Percentiles rank a stretch among this genome's conserved stretches.
These are phyloP conservation scores for Drosophila saltans DNA, from an alignment of 1,140 invertebrate genomes.

Conservation along the genomic window DNA sequence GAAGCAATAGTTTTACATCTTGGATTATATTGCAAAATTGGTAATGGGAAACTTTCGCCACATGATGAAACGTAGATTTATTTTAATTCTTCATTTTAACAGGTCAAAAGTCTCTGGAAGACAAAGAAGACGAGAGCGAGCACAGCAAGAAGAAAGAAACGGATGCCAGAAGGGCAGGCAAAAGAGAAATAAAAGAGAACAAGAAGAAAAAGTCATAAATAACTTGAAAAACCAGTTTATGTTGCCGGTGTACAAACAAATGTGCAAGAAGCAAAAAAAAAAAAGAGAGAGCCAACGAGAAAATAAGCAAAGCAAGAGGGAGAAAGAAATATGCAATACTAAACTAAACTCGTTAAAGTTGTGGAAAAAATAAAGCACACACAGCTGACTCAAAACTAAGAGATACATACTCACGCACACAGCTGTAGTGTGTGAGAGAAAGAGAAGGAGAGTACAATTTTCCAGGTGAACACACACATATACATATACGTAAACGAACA, in stretches of 20 bases:
- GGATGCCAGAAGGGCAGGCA: constrained; percentile 54
- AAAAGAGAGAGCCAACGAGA: constrained; percentile 54
- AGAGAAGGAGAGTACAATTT: constrained; percentile 33
- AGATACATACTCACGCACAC: constrained; percentile 57
- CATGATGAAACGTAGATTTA: constrained; percentile 69
- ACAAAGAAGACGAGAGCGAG: constrained; percentile 45
- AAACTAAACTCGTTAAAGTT: constrained; percentile 71
- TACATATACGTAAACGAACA: background rate
- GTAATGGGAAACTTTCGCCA: constrained; percentile 64
- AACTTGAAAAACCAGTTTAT: constrained; percentile 81
- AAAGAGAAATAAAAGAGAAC: constrained; percentile 72
- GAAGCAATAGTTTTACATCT: constrained; percentile 16
- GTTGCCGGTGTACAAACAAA: constrained; percentile 80
- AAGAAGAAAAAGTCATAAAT: constrained; percentile 69
- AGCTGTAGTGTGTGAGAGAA: constrained; percentile 42
- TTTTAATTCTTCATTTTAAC: constrained; percentile 52
- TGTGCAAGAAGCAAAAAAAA: constrained; percentile 65
- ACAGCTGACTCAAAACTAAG: constrained; percentile 72
- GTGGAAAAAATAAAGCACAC: constrained; percentile 67
- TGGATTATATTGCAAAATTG: constrained; percentile 56
- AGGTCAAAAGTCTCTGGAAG: constrained; percentile 72
- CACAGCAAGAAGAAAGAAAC: constrained; percentile 17
- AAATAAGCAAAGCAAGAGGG: constrained; percentile 54
- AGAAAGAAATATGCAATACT: constrained; percentile 19
- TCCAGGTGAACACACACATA: constrained; percentile 26